Evolutionary conservation across 2,888 invertebrate species (phyloP), one percentile per base, ranked within the genome.

Genomic region (Bombylius major): DNA sequence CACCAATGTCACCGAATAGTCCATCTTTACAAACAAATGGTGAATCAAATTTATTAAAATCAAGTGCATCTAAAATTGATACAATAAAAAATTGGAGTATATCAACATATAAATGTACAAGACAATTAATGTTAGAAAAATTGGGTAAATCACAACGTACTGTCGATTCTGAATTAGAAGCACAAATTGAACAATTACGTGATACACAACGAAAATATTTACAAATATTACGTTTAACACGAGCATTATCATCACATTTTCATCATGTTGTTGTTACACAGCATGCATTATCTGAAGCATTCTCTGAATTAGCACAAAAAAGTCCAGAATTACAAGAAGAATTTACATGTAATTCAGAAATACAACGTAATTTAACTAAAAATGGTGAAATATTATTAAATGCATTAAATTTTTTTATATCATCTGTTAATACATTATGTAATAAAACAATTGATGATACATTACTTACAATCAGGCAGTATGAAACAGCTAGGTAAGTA

Each of bases 391-490:
- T 90, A 56, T 77, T 98, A 62, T 76, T 96, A 65, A 89, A 89
- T 59, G 96, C 97, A 62, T 81, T 98, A 66, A 93, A 94, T 73
- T 96, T 95, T 79, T 99, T 99, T 78, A 91, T 91, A 67, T 94
- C 91, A 52, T 90, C 95, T 36, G 88, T 99, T 54, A 89, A 91
- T 75, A 99, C 98, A 23, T 80, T 99, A 66, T 92, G 95, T 75
- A 89, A 95, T 77, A 96, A 96, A 78, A 98, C 97, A 48, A 98
- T 99, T 73, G 96, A 97, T 72, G 98, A 99, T 74, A 97, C 82
- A 42, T 68, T 82, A 62, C 86, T 90, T 67, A 80, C 80, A 56
- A 76, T 80, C 63, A 72, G 79, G 45, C 81, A 80, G 68, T 82
- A 81, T 65, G 82, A 82, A 65, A 79, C 79, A 1, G 81, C 82